These are phyloP conservation scores for Ophioninae sp. DNA, from an alignment of 2,888 invertebrate genomes.

Conservation along the genomic window DNA sequence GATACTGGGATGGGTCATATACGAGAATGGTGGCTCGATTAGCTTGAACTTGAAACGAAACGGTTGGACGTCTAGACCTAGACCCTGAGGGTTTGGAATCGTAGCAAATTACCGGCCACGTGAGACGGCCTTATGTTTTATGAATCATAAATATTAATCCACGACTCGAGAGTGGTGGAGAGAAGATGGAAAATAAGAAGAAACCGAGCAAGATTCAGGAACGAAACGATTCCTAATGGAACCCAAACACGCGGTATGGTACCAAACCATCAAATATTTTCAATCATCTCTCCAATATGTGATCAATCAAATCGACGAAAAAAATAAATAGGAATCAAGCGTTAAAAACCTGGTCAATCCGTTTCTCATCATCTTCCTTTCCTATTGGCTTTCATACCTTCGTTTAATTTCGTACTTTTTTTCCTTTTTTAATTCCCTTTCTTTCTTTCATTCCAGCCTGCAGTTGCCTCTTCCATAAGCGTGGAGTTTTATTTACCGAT, in stretches of 20 bases:
- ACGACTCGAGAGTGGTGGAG: conserved; percentile 24
- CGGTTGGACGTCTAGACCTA: conserved; percentile 69
- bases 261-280: neutral
- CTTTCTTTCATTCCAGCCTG: neutral
- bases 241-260: neutral
- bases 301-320: neutral
- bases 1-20: neutral
- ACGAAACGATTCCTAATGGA: neutral
- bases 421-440: neutral
- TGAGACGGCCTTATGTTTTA: conserved; percentile 71
- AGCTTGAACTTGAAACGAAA: conserved; percentile 44
- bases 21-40: conserved; percentile 21
- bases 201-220: neutral
- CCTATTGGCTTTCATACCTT: no score
- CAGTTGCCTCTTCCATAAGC: neutral
- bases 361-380: no score
- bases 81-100: conserved; percentile 71
- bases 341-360: no score
- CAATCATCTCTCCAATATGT: neutral
- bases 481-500: neutral
- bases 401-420: neutral
- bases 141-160: conserved; percentile 74
- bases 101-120: conserved; percentile 71
- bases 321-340: no score
- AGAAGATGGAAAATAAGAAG: neutral